These are phyloP conservation scores for Hybognathus amarus DNA, from an alignment of 2,797 vertebrate genomes.

Conservation along the genomic window DNA sequence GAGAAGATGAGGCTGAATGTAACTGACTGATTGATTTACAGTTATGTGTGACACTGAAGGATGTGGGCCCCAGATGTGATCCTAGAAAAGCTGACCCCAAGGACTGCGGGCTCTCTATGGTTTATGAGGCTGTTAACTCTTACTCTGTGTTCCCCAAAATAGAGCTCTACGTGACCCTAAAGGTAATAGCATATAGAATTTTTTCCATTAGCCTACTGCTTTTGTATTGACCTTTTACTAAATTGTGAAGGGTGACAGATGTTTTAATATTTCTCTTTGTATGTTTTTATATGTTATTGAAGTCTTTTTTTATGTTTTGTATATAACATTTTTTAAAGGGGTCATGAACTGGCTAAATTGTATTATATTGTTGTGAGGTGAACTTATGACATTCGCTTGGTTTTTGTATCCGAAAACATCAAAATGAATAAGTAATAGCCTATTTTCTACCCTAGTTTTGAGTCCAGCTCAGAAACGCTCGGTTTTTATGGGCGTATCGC, in stretches of 20 bases:
- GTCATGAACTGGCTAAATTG: too few species aligned
- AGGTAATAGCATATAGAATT: constrained; percentile 2
- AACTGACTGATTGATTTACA: constrained; percentile 33
- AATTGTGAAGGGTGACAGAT: not conserved
- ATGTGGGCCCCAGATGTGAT: constrained; percentile 3
- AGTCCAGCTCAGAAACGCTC: too few species aligned
- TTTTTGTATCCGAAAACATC: too few species aligned
- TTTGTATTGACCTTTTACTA: constrained; percentile 15
- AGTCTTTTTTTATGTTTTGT: too few species aligned
- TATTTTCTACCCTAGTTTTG: too few species aligned
- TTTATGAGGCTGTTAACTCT: constrained; percentile 37
- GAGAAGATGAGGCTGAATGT: constrained; percentile 6
- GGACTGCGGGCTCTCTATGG: not conserved
- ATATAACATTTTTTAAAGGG: too few species aligned
- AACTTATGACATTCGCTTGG: too few species aligned
- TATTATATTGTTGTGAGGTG: too few species aligned
- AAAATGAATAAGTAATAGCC: too few species aligned
- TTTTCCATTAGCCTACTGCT: constrained; percentile 10
- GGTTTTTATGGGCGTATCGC: too few species aligned
- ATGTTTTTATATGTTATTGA: too few species aligned
- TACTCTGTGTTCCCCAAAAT: not conserved
- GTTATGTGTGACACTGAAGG: constrained; percentile 19
- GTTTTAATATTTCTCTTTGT: not conserved
- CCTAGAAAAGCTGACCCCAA: constrained; percentile 6
- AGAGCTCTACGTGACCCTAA: not conserved